Base-by-base conservation (phyloP, 2,888 invertebrate species). In the Leucoptera coffeella region DNA sequence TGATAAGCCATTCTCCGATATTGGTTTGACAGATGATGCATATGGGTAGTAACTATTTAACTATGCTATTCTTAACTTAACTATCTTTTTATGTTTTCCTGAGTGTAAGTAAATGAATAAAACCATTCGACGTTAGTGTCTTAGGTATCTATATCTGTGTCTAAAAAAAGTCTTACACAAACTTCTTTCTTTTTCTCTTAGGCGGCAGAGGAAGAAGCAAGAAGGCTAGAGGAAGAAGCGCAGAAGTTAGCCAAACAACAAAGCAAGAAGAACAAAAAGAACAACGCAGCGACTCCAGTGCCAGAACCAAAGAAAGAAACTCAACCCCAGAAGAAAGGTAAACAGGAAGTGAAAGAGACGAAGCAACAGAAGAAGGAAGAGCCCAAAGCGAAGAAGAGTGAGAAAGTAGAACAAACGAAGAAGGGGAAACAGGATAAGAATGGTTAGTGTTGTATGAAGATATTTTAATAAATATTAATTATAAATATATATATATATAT, bases 131-230 rank as follows among this genome's bases (percentile, higher is more conserved):
- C n/a, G n/a, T n/a, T n/a, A n/a, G n/a, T n/a, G n/a, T n/a, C n/a
- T n/a, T n/a, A n/a, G n/a, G n/a, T n/a, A n/a, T n/a, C n/a, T n/a
- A n/a, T n/a, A n/a, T n/a, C n/a, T n/a, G n/a, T n/a, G n/a, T n/a
- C n/a, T n/a, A n/a, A n/a, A n/a, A n/a, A n/a, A n/a, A n/a, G n/a
- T n/a, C n/a, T n/a, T n/a, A n/a, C n/a, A n/a, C n/a, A n/a, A n/a
- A n/a, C n/a, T n/a, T n/a, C n/a, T n/a, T n/a, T n/a, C n/a, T n/a
- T n/a, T n/a, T 25, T 13, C 4, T 31, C 29, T 1, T 29, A 60
- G 59, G 56, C 51, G 2, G 58, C 55, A 37, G 57, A 58, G 39
- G 56, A 57, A 36, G 55, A 57, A 15, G 42, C 40, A 21, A 42
- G 37, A 22, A 40, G 35, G 11, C 44, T 36, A 20, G 38, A 41